phyloP scores from a whole-genome alignment of 2,113 vertebrate species.

The Callipepla squamata region DNA sequence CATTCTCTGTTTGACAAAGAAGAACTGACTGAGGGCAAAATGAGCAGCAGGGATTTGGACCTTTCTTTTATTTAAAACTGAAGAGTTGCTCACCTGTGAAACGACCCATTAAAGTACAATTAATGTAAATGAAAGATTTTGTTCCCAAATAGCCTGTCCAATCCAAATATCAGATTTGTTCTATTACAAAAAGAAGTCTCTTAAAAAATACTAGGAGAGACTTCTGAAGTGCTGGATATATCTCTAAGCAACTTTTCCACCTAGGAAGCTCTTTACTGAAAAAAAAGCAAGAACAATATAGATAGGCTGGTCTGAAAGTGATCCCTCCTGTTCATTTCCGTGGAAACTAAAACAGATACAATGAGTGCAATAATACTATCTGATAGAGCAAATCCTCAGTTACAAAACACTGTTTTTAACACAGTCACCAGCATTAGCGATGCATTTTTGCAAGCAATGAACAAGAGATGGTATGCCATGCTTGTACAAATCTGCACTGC shows the following conservation, averaged over 20 bases:
- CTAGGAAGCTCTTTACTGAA: neutral
- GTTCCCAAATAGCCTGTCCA: neutral
- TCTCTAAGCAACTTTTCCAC: neutral
- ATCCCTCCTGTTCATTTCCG: too few species aligned
- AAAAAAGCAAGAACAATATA: neutral
- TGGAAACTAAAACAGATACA: too few species aligned
- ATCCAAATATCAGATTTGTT: neutral
- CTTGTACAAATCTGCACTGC: too few species aligned
- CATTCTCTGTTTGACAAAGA: neutral
- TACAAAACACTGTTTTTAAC: too few species aligned
- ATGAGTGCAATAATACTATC: too few species aligned
- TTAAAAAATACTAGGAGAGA: neutral
- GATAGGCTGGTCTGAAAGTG: too few species aligned
- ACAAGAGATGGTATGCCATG: too few species aligned
- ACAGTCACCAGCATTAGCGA: too few species aligned
- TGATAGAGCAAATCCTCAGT: too few species aligned
- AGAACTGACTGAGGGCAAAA: neutral
- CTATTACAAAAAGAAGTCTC: neutral
- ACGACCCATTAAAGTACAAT: neutral
- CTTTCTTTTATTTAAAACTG: neutral
- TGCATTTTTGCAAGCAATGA: too few species aligned
- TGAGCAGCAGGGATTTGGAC: neutral
- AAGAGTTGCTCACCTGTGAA: neutral
- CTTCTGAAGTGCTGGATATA: neutral
- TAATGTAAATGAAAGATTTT: neutral